Evolutionary conservation across 2,113 vertebrate species (phyloP).

Genomic region (Hassar affinis): DNA sequence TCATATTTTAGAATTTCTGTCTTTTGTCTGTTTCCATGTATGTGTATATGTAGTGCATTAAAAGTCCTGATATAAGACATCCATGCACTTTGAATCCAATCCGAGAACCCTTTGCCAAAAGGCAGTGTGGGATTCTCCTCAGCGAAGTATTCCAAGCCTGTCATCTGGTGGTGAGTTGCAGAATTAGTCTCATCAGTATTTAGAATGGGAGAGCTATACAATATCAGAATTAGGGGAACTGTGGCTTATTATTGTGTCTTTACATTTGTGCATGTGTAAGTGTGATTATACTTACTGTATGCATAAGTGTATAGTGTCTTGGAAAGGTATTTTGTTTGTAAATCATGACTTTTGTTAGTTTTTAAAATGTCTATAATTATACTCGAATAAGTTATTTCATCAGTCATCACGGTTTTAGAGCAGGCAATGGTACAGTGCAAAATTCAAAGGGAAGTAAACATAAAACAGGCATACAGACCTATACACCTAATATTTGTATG

Average conservation of each 20-base stretch:
- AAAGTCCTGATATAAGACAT: slow-evolving; percentile 86
- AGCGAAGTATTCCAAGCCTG: slow-evolving; percentile 90
- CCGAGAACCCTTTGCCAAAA: slow-evolving; percentile 90
- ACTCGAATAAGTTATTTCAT: neutral
- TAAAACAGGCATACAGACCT: neutral
- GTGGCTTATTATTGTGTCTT: neutral
- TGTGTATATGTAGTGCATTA: slow-evolving; percentile 79
- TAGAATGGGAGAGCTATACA: neutral
- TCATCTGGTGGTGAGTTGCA: slow-evolving; percentile 90
- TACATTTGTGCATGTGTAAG: neutral
- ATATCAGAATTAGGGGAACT: neutral
- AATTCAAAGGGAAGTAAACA: neutral
- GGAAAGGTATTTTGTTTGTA: neutral
- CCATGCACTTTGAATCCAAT: slow-evolving; percentile 88
- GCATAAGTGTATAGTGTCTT: neutral
- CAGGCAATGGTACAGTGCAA: neutral
- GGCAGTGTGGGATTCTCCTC: slow-evolving; percentile 84
- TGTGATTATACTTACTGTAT: neutral
- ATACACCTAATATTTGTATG: neutral
- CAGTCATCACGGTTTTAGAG: neutral
- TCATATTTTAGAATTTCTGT: neutral
- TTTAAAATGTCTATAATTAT: neutral
- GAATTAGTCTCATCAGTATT: too few relatives aligned
- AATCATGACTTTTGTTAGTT: too few relatives aligned
- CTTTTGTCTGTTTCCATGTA: neutral